Conservation (phyloP, 2,113 vertebrate genomes). For the Gopherus flavomarginatus region DNA sequence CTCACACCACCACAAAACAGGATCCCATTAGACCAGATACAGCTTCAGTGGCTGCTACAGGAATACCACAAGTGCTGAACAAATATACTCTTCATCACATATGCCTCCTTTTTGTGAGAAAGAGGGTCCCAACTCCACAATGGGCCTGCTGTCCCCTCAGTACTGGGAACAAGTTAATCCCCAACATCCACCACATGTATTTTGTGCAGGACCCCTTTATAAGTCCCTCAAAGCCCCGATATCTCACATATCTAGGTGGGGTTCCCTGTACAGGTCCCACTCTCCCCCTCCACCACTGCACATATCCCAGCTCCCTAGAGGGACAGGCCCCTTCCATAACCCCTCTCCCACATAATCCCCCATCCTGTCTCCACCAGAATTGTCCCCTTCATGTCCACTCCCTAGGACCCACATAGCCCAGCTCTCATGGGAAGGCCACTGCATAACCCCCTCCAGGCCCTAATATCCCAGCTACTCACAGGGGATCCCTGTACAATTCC, state of each 20-base stretch:
- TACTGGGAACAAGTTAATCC: neutral
- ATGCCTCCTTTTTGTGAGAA: neutral
- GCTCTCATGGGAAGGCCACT: too few species aligned
- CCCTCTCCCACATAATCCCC: too few species aligned
- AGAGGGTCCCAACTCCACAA: neutral
- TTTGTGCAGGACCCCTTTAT: neutral
- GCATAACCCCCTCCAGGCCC: too few species aligned
- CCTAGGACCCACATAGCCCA: neutral
- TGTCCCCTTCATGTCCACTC: neutral
- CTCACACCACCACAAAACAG: neutral
- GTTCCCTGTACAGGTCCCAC: neutral
- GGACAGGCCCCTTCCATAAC: neutral
- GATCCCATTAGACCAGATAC: neutral
- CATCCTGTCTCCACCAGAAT: too few species aligned
- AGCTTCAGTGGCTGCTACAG: neutral
- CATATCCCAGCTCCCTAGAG: neutral
- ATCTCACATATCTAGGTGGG: neutral
- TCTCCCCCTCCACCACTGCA: accelerated
- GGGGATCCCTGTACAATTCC: too few species aligned
- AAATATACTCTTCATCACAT: neutral
- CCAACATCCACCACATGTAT: neutral
- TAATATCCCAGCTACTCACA: too few species aligned
- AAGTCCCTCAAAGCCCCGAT: neutral
- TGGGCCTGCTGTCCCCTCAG: neutral
- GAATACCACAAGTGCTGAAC: neutral